Conservation (phyloP, 2,113 vertebrate genomes). For the Mus pahari region DNA sequence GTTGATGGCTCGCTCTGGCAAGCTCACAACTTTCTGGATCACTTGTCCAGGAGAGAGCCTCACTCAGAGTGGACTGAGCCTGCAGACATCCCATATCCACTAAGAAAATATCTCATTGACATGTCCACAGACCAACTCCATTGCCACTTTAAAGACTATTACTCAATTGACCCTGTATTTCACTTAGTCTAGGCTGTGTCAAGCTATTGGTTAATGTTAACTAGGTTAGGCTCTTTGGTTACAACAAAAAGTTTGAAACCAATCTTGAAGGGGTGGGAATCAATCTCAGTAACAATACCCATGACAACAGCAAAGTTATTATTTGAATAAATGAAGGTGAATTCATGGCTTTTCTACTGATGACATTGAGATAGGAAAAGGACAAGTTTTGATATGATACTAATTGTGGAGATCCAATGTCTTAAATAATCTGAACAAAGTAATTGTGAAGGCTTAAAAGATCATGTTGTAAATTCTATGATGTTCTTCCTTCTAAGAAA, state of each 20-base stretch:
- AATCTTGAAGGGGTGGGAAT: neutral
- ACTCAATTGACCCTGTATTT: neutral
- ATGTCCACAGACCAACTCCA: neutral
- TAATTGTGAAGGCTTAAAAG: neutral
- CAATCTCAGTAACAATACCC: neutral
- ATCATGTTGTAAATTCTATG: neutral
- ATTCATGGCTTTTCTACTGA: neutral
- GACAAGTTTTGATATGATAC: constrained; percentile 15
- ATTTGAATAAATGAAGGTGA: constrained; percentile 25
- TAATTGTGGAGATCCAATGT: neutral
- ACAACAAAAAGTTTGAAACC: neutral
- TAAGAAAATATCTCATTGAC: neutral
- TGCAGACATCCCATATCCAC: neutral
- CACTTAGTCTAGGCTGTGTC: neutral
- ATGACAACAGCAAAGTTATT: neutral
- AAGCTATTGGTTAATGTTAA: neutral
- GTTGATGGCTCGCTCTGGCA: neutral
- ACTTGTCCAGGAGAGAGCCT: neutral
- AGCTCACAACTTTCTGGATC: neutral
- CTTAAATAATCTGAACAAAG: constrained; percentile 27
- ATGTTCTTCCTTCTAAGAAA: neutral
- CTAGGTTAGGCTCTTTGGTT: neutral
- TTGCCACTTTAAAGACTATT: neutral
- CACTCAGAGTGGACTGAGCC: neutral
- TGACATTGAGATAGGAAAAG: neutral